phyloP scores from a whole-genome alignment of 2,797 vertebrate genomes.

The Margarornis squamiger region DNA sequence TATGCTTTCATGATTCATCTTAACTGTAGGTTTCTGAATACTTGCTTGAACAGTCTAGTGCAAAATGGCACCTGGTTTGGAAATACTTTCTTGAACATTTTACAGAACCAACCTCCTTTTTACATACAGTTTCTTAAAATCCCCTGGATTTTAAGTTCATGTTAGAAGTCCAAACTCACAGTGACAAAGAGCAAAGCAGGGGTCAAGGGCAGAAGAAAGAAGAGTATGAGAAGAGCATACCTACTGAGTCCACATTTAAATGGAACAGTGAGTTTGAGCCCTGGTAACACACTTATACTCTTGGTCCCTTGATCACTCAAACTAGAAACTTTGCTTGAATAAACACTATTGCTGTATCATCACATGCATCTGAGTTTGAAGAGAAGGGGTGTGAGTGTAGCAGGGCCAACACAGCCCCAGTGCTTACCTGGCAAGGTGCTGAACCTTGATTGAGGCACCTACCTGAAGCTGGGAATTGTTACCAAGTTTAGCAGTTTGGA shows the following conservation, averaged over 20 bases:
- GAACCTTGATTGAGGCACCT: neutral
- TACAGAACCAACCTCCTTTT: neutral
- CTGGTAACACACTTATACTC: neutral
- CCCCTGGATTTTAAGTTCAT: neutral
- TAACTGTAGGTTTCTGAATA: neutral
- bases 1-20: slow-evolving; percentile 6
- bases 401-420: neutral
- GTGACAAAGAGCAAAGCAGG: neutral
- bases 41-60: neutral
- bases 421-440: neutral
- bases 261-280: neutral
- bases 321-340: neutral
- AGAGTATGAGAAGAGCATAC: neutral
- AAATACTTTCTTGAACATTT: neutral
- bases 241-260: neutral
- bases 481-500: neutral
- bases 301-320: neutral
- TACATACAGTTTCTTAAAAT: neutral
- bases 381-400: neutral
- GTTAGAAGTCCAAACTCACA: neutral
- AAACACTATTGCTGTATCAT: neutral
- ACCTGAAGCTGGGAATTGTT: neutral
- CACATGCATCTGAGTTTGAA: neutral
- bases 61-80: neutral
- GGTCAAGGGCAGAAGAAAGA: neutral